These are phyloP conservation scores for Zaprionus bogoriensis DNA, from an alignment of 2,888 invertebrate species.

Conservation along the genomic window DNA sequence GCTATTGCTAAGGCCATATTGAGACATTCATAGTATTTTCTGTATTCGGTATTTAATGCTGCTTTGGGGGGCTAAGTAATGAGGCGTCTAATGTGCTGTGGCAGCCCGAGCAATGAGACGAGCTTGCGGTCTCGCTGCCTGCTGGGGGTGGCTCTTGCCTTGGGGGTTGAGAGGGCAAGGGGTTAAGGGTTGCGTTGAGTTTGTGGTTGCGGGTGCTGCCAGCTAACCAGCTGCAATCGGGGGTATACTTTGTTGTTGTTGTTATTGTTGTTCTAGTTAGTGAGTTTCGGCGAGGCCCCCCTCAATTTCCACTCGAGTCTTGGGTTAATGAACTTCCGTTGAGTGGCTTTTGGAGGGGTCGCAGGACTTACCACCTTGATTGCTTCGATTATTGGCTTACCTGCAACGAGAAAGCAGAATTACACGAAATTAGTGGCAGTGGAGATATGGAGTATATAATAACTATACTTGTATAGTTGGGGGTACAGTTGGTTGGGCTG, in stretches of 20 bases:
- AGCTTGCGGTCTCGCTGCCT: constrained; percentile 44
- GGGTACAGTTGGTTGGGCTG: constrained; percentile 5
- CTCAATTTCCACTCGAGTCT: neutral
- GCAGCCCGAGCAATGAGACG: constrained; percentile 43
- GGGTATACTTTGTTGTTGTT: neutral
- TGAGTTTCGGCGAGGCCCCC: too few species aligned
- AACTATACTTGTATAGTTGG: neutral
- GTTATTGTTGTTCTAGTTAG: neutral
- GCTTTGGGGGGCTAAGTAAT: constrained; percentile 28
- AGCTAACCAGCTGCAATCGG: constrained; percentile 22
- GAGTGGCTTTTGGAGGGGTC: too few species aligned
- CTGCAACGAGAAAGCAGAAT: constrained; percentile 25
- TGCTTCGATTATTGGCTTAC: constrained; percentile 30
- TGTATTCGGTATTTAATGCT: neutral
- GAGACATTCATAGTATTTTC: too few species aligned
- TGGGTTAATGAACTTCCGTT: constrained; percentile 62
- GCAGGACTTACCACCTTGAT: neutral
- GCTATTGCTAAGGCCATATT: too few species aligned
- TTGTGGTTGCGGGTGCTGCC: constrained; percentile 49
- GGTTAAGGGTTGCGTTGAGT: constrained; percentile 6
- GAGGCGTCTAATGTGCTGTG: constrained; percentile 52
- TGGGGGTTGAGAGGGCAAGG: too few species aligned
- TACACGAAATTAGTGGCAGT: constrained; percentile 15
- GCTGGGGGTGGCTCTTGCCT: neutral
- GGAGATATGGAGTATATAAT: neutral